Base-by-base conservation (phyloP, 53 echinoderm and acorn worm genomes). In the Echinometra lucunter region DNA sequence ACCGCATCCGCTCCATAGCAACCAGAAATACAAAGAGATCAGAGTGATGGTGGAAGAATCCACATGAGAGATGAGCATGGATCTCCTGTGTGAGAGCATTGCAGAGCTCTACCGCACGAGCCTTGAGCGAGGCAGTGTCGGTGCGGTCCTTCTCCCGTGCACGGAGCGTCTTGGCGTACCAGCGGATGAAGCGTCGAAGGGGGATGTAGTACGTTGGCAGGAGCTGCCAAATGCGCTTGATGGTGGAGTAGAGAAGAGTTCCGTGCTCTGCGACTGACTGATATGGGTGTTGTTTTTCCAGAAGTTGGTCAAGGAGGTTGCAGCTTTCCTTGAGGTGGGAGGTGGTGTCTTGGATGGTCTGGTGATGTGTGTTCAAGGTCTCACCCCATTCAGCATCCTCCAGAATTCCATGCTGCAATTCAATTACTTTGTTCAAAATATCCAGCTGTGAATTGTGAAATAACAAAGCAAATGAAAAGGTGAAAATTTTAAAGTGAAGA, bases 191-290 rank as follows among this genome's bases (percentile, higher is more conserved):
- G 63, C 91, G 91, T 1, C 92, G 47, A 42, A 95, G 92, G 0
- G 96, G 96, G 2, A 96, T 91, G 95, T 98, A 95, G 95, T 99
- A 98, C 45, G 97, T 90, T 2, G 99, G 98, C 32, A 97, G 97
- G 13, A 98, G 96, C 58, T 70, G 74, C 11, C 95, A 88, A 44
- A 97, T 66, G 44, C 88, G 58, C 42, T 96, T 94, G 91, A 96
- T 89, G 94, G 96, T 95, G 34, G 89, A 45, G 94, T 96, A 98
- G 32, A 99, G 95, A 66, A 98, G 96, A 34, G 99, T 94, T 3
- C 98, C 99, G 49, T 98, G 99, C 55, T 96, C 78, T 32, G 99
- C 98, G 18, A 99, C 99, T 13, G 95, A 91, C 44, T 87, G 13
- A 94, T 98, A 99, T 1, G 94, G 95, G 27, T 88, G 94, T 49